Conservation (phyloP, 2,888 invertebrate species). For the Busseola fusca region DNA sequence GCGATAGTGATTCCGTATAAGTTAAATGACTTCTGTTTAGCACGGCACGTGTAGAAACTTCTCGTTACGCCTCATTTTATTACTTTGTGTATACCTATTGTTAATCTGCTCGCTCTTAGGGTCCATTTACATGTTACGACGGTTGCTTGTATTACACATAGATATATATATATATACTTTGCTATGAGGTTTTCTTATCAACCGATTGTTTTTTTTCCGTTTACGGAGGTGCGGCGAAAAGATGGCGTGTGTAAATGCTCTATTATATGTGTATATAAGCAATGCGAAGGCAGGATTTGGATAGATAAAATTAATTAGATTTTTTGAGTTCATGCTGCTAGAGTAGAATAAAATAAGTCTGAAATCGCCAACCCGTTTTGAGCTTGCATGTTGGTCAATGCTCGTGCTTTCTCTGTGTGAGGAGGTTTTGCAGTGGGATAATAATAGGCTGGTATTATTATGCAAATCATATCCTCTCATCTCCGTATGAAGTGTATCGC, state of each 20-base stretch:
- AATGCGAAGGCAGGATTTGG: not conserved
- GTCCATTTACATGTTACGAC: constrained; percentile 9
- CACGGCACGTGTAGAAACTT: constrained; percentile 56
- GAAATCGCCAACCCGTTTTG: not conserved
- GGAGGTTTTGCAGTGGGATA: not conserved
- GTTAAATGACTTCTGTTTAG: constrained; percentile 53
- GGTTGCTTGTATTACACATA: constrained; percentile 3
- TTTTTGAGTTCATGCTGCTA: not conserved
- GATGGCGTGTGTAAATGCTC: not conserved
- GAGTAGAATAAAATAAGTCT: too few species aligned
- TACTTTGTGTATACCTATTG: constrained; percentile 53
- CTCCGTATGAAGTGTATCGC: not conserved
- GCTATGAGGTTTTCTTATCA: constrained; percentile 3
- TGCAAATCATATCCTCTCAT: not conserved
- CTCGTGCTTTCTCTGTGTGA: not conserved
- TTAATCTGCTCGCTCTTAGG: constrained; percentile 42
- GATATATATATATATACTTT: constrained; percentile 1
- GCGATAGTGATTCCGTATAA: constrained; percentile 41
- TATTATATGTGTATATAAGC: not conserved
- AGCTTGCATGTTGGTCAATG: not conserved
- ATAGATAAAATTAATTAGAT: not conserved
- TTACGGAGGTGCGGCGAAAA: not conserved
- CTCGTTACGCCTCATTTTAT: constrained; percentile 54
- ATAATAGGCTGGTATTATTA: too few species aligned
- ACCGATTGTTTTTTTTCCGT: not conserved